Evolutionary conservation across 2,113 vertebrate genomes (phyloP).

Genomic region (Lipotes vexillifer): DNA sequence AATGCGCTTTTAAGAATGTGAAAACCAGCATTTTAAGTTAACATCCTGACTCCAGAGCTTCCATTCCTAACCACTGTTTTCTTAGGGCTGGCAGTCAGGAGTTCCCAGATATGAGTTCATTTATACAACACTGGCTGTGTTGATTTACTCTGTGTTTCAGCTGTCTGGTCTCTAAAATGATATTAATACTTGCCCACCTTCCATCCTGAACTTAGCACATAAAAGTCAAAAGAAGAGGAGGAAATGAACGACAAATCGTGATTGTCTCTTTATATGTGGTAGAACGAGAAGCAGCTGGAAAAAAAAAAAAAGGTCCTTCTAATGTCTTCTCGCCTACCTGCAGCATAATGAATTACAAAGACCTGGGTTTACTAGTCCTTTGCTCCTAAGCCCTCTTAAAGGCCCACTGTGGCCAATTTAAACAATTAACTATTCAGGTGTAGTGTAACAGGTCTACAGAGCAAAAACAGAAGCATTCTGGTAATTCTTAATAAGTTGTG

Average conservation of each 20-base stretch:
- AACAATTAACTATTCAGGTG: not conserved
- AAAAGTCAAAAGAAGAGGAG: not conserved
- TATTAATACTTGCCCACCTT: not conserved
- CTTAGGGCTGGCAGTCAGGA: not conserved
- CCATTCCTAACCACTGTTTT: not conserved
- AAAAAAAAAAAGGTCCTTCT: not conserved
- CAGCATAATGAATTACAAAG: not conserved
- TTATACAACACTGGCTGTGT: too few species aligned
- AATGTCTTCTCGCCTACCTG: not conserved
- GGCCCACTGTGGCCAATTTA: not conserved
- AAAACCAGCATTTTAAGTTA: not conserved
- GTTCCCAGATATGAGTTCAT: not conserved
- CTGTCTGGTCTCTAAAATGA: not conserved
- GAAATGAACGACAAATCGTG: not conserved
- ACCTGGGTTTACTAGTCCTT: not conserved
- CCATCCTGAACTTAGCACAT: not conserved
- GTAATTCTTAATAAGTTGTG: not conserved
- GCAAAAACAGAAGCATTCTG: not conserved
- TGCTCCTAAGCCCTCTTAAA: not conserved
- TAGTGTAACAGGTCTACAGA: not conserved
- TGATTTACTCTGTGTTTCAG: not conserved
- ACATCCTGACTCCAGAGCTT: too few species aligned
- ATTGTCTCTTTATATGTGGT: not conserved
- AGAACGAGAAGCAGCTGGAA: not conserved
- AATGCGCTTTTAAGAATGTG: not conserved